Conservation (phyloP, 2,888 invertebrate species). For the Himalopsyche tibetana region DNA sequence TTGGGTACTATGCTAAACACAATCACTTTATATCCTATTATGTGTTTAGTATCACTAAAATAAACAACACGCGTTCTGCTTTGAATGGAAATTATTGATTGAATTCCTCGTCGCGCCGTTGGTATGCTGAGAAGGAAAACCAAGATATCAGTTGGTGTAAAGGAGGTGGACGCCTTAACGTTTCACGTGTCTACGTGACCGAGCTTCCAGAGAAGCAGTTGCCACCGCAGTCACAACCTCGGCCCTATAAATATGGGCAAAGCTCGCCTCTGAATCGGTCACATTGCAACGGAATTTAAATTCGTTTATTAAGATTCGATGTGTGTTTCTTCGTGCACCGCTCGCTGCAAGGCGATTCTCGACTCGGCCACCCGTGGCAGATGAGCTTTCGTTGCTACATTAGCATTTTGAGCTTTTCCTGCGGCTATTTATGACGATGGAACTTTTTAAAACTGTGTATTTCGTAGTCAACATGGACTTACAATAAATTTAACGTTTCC, state of each 20-base stretch:
- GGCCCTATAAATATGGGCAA: conserved; percentile 51
- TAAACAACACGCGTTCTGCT: conserved; percentile 11
- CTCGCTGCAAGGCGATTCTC: conserved; percentile 14
- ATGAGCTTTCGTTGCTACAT: conserved; percentile 26
- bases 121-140: conserved; percentile 31
- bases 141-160: conserved; percentile 36
- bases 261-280: conserved; percentile 50
- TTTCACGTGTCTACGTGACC: conserved; percentile 37
- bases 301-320: conserved; percentile 61
- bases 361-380: not conserved
- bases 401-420: conserved; percentile 20
- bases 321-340: conserved; percentile 43
- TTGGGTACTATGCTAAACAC: conserved; percentile 1
- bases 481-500: too few relatives aligned
- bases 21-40: conserved; percentile 31
- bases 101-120: conserved; percentile 2
- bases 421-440: not conserved
- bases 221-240: conserved; percentile 36
- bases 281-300: conserved; percentile 60
- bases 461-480: too few relatives aligned
- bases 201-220: conserved; percentile 13
- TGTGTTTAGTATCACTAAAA: conserved; percentile 41
- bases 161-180: conserved; percentile 38
- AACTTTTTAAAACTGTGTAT: not conserved
- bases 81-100: conserved; percentile 34